These are phyloP conservation scores for Acleris emargana DNA, from an alignment of 2,888 invertebrate genomes.

Conservation along the genomic window DNA sequence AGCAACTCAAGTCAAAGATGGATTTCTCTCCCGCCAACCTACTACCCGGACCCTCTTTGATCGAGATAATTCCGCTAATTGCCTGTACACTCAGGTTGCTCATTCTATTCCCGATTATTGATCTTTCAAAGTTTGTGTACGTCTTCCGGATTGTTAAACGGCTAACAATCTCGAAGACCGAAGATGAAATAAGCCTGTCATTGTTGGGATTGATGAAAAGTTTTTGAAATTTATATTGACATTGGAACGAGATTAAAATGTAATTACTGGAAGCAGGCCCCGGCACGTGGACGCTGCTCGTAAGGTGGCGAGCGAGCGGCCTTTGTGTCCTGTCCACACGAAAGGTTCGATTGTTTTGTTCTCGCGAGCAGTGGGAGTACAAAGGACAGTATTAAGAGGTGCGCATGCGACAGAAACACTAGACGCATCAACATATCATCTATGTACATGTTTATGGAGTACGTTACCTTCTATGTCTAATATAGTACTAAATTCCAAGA, in stretches of 20 bases:
- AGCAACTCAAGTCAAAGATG: conserved; percentile 71
- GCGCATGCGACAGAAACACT: conserved; percentile 1
- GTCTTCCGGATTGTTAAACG: conserved; percentile 71
- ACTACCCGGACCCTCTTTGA: conserved; percentile 53
- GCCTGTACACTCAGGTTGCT: conserved; percentile 73
- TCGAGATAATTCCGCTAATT: conserved; percentile 79
- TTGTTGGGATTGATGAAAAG: conserved; percentile 40
- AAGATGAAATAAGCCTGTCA: conserved; percentile 48
- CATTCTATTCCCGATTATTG: conserved; percentile 68
- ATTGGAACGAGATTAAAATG: conserved; percentile 21
- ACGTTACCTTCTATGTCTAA: no score
- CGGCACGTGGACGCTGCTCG: background rate
- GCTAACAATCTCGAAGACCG: conserved; percentile 44
- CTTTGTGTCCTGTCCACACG: background rate
- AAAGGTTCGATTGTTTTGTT: background rate
- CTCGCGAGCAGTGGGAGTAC: conserved; percentile 19
- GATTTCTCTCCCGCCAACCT: conserved; percentile 62
- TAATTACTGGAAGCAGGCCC: conserved; percentile 12
- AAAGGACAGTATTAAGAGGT: conserved; percentile 18
- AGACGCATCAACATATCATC: background rate
- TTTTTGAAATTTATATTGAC: conserved; percentile 35
- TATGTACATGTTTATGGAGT: no score
- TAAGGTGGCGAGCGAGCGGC: background rate
- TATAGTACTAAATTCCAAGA: no score
- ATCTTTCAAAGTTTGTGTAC: conserved; percentile 73